phyloP scores from a whole-genome alignment of 2,888 invertebrate genomes.

The Apotomis betuletana region DNA sequence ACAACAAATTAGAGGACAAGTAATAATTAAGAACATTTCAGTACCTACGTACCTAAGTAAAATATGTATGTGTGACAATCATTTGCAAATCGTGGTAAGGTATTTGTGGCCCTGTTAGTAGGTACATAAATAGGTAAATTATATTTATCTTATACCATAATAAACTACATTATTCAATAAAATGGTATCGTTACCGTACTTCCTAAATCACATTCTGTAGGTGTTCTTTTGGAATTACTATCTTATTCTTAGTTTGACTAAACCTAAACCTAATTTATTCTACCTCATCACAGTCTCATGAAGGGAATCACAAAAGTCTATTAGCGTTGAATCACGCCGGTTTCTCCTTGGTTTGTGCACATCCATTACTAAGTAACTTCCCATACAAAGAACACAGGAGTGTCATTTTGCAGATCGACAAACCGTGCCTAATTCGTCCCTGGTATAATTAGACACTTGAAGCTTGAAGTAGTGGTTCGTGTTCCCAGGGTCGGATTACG shows the following conservation, averaged over 20 bases:
- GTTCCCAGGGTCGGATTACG: too few species aligned
- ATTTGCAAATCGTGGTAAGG: not conserved
- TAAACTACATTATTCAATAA: not conserved
- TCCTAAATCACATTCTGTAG: constrained; percentile 47
- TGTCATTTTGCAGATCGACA: too few species aligned
- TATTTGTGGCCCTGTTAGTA: not conserved
- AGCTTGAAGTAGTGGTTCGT: too few species aligned
- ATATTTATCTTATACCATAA: not conserved
- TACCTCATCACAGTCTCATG: constrained; percentile 78
- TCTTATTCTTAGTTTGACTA: constrained; percentile 33
- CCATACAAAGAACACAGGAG: constrained; percentile 25
- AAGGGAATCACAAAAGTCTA: constrained; percentile 69
- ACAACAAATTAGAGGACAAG: not conserved
- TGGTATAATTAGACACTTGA: too few species aligned
- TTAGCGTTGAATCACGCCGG: constrained; percentile 59
- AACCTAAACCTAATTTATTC: constrained; percentile 46
- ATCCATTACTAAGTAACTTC: constrained; percentile 17
- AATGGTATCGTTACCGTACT: constrained; percentile 42
- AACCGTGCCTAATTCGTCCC: too few species aligned
- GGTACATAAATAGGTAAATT: not conserved
- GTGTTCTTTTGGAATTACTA: constrained; percentile 40
- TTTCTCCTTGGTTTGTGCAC: constrained; percentile 39
- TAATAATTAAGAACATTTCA: not conserved
- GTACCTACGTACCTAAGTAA: not conserved
- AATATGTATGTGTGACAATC: not conserved